Evolutionary conservation across 2,113 vertebrate genomes (phyloP).

Genomic region (Lathamus discolor): DNA sequence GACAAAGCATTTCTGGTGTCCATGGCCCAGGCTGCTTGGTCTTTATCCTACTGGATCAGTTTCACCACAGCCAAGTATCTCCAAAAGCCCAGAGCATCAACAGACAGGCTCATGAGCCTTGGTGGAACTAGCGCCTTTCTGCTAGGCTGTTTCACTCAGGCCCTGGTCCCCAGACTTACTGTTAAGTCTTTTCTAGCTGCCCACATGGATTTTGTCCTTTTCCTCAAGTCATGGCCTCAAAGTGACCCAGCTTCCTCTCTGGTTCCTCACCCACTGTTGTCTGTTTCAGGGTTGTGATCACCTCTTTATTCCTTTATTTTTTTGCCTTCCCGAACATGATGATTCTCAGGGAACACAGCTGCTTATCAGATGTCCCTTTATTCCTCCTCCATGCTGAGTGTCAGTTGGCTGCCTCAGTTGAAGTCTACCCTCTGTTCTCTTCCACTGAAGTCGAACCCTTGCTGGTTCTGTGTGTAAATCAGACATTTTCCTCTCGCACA

Average conservation of each 20-base stretch:
- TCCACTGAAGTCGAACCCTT: not conserved
- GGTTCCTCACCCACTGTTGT: not conserved
- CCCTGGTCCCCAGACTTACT: not conserved
- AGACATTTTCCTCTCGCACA: not conserved
- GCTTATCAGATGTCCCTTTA: conserved; percentile 40
- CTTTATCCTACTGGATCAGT: not conserved
- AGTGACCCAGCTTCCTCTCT: not conserved
- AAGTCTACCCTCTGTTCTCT: conserved; percentile 8
- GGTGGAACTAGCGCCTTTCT: not conserved
- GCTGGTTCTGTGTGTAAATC: not conserved
- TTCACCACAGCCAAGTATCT: not conserved
- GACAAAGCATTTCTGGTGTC: not conserved
- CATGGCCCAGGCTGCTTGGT: not conserved
- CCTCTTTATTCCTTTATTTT: not conserved
- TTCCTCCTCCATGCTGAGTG: conserved; percentile 28
- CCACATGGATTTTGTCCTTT: not conserved
- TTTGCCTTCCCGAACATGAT: not conserved
- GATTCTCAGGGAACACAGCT: conserved; percentile 3
- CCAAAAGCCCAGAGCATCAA: not conserved
- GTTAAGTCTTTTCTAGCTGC: not conserved
- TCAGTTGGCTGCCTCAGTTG: not conserved
- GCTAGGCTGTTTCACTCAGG: not conserved
- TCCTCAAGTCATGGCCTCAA: not conserved
- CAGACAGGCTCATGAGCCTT: accelerated
- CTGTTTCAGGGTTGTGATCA: not conserved